phyloP scores from a whole-genome alignment of 2,113 vertebrate genomes.

The Epinephelus cyanopodus region DNA sequence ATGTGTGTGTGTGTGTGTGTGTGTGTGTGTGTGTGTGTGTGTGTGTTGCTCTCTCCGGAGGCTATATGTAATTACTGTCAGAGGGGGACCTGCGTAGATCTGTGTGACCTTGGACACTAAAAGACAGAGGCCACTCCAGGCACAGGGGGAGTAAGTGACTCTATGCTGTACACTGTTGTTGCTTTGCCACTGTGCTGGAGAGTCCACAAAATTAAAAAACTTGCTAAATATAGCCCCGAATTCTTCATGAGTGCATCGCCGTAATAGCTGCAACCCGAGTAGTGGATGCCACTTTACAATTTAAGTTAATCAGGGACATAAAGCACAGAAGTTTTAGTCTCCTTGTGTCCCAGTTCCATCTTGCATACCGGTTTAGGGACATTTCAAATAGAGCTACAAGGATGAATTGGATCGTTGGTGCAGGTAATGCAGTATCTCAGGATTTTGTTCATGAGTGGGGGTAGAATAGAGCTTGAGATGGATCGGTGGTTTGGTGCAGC shows the following conservation, averaged over 20 bases:
- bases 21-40: slow-evolving; percentile 33
- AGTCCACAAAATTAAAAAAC: slow-evolving; percentile 43
- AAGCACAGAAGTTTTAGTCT: background rate
- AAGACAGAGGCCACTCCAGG: slow-evolving; percentile 71
- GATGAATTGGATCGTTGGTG: background rate
- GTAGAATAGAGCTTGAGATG: too few relatives aligned
- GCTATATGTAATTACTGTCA: slow-evolving; percentile 82
- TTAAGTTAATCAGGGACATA: background rate
- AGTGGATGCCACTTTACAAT: background rate
- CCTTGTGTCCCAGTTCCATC: background rate
- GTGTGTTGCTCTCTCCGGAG: slow-evolving; percentile 67
- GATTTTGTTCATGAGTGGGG: too few relatives aligned
- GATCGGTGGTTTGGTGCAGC: too few relatives aligned
- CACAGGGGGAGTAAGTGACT: slow-evolving; percentile 44
- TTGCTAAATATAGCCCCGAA: slow-evolving; percentile 40
- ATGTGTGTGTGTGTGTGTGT: slow-evolving; percentile 26
- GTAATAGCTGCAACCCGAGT: slow-evolving; percentile 1
- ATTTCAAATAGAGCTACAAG: background rate
- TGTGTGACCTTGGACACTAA: slow-evolving; percentile 76
- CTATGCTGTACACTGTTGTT: slow-evolving; percentile 26
- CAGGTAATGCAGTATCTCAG: background rate
- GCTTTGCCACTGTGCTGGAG: slow-evolving; percentile 23
- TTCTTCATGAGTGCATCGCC: slow-evolving; percentile 7
- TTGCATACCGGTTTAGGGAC: background rate
- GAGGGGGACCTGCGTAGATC: slow-evolving; percentile 75